These are phyloP conservation scores for Myiopsitta monachus DNA, from an alignment of 2,113 vertebrate genomes.

Conservation along the genomic window DNA sequence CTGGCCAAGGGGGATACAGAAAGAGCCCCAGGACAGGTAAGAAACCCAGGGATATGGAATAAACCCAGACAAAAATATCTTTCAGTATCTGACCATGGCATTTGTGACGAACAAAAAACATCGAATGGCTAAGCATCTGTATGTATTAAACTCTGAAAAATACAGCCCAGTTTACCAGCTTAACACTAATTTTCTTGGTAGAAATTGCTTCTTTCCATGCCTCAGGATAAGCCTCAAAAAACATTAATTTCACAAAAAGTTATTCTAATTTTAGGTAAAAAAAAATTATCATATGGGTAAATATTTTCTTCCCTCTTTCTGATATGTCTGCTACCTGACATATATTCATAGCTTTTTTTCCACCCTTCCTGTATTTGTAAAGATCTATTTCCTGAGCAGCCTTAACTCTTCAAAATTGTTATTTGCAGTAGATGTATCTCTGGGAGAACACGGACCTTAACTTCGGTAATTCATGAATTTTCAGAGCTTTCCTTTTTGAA, in stretches of 20 bases:
- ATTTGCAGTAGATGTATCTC: background rate
- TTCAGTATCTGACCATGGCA: background rate
- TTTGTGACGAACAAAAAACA: background rate
- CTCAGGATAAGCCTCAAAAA: background rate
- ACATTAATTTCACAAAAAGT: background rate
- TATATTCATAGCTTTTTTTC: background rate
- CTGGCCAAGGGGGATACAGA: fast-evolving
- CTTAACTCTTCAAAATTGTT: background rate
- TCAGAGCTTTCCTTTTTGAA: background rate
- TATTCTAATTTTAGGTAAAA: background rate
- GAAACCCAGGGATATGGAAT: background rate
- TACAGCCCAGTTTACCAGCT: background rate
- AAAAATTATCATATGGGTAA: background rate
- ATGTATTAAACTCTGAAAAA: background rate
- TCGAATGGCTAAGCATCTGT: background rate
- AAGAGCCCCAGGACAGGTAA: background rate
- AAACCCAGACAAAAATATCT: background rate
- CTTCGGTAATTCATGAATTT: background rate
- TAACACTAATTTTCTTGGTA: background rate
- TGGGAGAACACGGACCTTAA: background rate
- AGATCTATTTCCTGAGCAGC: background rate
- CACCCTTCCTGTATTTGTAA: background rate
- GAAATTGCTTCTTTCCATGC: background rate
- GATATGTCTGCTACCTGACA: background rate
- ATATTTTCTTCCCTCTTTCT: background rate